Conservation (phyloP, 1,140 invertebrate species). For the Hetaerina americana region DNA sequence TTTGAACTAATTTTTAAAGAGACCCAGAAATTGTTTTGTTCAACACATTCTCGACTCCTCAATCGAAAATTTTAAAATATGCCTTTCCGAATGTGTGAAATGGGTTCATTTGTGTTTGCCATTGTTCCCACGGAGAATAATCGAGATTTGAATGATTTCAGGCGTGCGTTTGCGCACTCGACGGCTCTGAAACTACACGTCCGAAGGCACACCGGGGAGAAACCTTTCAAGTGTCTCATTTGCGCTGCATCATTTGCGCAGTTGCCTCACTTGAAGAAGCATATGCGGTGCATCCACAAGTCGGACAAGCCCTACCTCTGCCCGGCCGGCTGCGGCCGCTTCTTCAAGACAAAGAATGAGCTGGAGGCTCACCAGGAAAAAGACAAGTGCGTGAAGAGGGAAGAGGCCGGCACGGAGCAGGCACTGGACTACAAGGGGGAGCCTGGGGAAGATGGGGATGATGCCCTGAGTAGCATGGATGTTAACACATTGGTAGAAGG, state of each 20-base stretch:
- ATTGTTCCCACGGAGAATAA: too few species aligned
- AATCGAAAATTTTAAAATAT: too few species aligned
- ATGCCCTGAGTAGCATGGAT: neutral
- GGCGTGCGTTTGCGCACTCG: conserved; percentile 68
- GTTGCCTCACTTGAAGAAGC: conserved; percentile 65
- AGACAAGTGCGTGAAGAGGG: conserved; percentile 24
- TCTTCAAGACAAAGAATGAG: conserved; percentile 61
- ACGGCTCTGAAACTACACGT: conserved; percentile 69
- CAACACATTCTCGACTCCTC: too few species aligned
- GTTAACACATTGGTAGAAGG: neutral
- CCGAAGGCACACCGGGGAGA: conserved; percentile 64
- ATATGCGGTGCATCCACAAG: conserved; percentile 69
- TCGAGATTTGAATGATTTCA: too few species aligned
- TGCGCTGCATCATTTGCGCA: conserved; percentile 57
- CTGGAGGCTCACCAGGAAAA: conserved; percentile 44
- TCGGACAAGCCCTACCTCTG: conserved; percentile 58
- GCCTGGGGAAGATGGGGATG: neutral
- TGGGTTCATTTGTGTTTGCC: too few species aligned
- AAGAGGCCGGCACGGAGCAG: neutral
- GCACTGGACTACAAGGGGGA: neutral
- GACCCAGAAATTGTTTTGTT: too few species aligned
- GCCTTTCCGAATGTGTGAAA: too few species aligned
- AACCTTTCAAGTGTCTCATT: conserved; percentile 62
- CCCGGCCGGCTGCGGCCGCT: conserved; percentile 44
- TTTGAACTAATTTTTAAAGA: too few species aligned